Base-by-base conservation (phyloP, 1,140 invertebrate species). In the Trichogramma pretiosum region DNA sequence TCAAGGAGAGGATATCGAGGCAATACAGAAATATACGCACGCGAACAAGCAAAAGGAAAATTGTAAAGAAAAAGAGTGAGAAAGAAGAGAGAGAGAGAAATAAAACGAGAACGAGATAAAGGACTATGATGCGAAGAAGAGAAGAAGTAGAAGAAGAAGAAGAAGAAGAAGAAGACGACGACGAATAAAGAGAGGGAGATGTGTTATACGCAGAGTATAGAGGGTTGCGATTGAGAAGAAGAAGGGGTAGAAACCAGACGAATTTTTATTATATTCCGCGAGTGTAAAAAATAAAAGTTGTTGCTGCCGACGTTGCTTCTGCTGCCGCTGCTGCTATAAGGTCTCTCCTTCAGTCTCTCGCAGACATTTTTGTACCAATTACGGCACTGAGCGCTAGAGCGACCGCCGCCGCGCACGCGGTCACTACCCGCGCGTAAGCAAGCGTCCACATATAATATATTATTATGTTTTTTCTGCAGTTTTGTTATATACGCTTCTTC, bases 221-320 rank as follows among this genome's bases (percentile, higher is more conserved):
- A 28, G 11, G 24, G 11, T 28, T 7, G 11, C 5, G 43, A 35
- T 5, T 5, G 21, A 35, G 16, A 26, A 9, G 14, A 14, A 24
- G 28, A 33, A 24, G 37, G 30, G 19, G 54, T 51, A 61, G 56
- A 62, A 63, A 61, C 57, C 56, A 60, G 58, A 49, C 56, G 56
- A 62, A 64, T 61, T 62, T 62, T 62, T 62, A 57, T 61, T 56
- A 58, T 60, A 54, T 52, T 56, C 44, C 52, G 44, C 54, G 45
- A 28, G 40, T 43, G 50, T 43, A 37, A 45, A 24, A 46, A 46
- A 37, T 37, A 18, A 34, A 18, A 42, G 24, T 28, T 28, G 24
- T n/a, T n/a, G n/a, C n/a, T n/a, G 17, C 13, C 38, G 28, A 33
- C 17, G 16, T 39, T 8, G 24, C 24, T 28, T 28, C 5, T 11